Evolutionary conservation across 2,888 invertebrate genomes (phyloP).

Genomic region (Xanthia togata): DNA sequence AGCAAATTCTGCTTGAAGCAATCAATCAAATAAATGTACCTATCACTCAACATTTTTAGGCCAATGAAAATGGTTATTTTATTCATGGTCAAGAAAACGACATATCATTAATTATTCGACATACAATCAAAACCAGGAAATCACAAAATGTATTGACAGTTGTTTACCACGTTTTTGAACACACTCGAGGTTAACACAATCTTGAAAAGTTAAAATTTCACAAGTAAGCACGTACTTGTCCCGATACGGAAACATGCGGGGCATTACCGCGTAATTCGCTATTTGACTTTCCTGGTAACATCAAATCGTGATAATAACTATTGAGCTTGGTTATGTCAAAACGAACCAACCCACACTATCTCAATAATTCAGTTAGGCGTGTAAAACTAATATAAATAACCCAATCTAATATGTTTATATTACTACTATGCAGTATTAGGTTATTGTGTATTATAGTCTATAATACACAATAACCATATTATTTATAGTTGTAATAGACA

Average conservation of each 20-base stretch:
- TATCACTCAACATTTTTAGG: not conserved
- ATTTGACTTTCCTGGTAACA: conserved; percentile 56
- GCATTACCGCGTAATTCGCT: conserved; percentile 24
- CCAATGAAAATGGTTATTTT: not conserved
- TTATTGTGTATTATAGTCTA: not conserved
- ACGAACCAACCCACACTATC: not conserved
- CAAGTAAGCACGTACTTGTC: conserved; percentile 38
- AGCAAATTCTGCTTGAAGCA: not conserved
- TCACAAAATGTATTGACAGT: not conserved
- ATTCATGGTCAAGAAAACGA: conserved; percentile 21
- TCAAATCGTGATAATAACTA: not conserved
- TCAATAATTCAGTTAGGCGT: not conserved
- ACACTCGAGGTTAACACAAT: conserved; percentile 35
- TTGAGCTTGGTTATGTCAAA: not conserved
- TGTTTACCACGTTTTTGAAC: conserved; percentile 23
- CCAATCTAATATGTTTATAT: not conserved
- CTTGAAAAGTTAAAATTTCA: conserved; percentile 36
- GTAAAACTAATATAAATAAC: not conserved
- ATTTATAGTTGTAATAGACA: not conserved
- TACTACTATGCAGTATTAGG: not conserved
- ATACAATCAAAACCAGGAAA: conserved; percentile 39
- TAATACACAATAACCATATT: too few species aligned
- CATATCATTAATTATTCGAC: conserved; percentile 6
- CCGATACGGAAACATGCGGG: conserved; percentile 31
- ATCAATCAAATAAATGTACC: not conserved